Base-by-base conservation (phyloP, 2,888 invertebrate species). In the Cotesia congregata region DNA sequence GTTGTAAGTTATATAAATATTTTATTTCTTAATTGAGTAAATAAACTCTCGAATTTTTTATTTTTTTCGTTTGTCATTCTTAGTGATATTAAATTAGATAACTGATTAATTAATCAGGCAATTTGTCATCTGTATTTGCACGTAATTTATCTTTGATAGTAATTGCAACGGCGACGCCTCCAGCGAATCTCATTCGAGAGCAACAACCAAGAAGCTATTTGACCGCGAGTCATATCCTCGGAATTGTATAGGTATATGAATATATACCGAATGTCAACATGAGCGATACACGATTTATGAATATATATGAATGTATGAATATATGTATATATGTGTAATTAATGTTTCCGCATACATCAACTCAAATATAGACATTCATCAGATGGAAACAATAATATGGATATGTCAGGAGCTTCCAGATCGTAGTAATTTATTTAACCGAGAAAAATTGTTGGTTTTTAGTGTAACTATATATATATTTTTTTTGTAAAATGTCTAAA, bases 241-340 rank as follows among this genome's bases (percentile, higher is more conserved):
- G 30, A 30, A 30, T 30, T 71, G 71, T 61, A 38, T 71, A 61
- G 30, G n/a, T 60, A 17, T 38, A 70, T 30, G 59, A 70, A 70
- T 30, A 60, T 60, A 7, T 60, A n/a, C 6, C 60, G 60, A 30
- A 30, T 30, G 30, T 30, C 30, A 30, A 30, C 30, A 30, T 30
- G 30, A 30, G 3, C 30, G 30, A 50, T 50, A 50, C 9, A 50
- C 50, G 12, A 50, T 50, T 50, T 50, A 50, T 50, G 50, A 50
- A 50, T 50, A 50, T 50, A 41, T 41, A 50, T 50, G 12, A 7
- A 50, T 50, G 50, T 50, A 50, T 30, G 30, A 30, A 30, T 30
- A 30, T 30, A 30, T 30, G 3, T 30, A 50, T 50, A 50, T 50
- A 50, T 50, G 50, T 50, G 50, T 12, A 50, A 50, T 30, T 30